Percentiles rank a stretch among this genome's conserved stretches.
phyloP scores from a whole-genome alignment of 2,113 vertebrate species.

The Ibidorhyncha struthersii region DNA sequence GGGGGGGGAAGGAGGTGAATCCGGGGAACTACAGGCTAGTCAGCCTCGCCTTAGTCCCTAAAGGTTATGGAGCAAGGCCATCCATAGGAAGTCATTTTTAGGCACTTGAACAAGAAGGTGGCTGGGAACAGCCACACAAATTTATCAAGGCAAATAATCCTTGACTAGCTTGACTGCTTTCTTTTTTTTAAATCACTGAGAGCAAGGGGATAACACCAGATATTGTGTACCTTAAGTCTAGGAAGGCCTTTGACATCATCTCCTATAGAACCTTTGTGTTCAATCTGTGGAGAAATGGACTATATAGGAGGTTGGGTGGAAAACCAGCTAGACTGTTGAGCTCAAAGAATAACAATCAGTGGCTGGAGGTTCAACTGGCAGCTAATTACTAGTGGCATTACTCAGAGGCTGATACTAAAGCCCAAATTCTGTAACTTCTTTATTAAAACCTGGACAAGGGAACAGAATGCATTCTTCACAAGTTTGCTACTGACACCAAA shows the following conservation, averaged over 20 bases:
- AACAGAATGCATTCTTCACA: too few relatives aligned
- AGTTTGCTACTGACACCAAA: too few relatives aligned
- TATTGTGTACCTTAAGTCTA: neutral
- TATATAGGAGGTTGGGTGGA: neutral
- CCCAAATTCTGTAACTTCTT: too few relatives aligned
- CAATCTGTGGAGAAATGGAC: neutral
- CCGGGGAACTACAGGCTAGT: neutral
- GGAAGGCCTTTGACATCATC: neutral
- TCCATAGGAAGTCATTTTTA: neutral
- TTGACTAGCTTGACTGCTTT: neutral
- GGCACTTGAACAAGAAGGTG: neutral
- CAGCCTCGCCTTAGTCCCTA: neutral
- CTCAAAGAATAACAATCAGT: too few relatives aligned
- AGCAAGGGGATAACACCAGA: neutral
- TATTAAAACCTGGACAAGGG: too few relatives aligned
- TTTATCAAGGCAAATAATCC: neutral
- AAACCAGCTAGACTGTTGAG: neutral
- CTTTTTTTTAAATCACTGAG: neutral
- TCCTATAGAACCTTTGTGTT: neutral
- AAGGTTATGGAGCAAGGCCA: neutral
- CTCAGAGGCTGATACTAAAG: too few relatives aligned
- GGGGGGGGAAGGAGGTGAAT: neutral
- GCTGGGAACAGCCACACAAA: neutral
- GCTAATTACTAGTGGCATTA: too few relatives aligned
- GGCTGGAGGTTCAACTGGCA: too few relatives aligned